A percentile compares a stretch with the other conserved stretches of the same genome.
phyloP scores from a whole-genome alignment of 37 sponge, comb jelly and placozoan genomes.

The Cladorhizidae sp. region DNA sequence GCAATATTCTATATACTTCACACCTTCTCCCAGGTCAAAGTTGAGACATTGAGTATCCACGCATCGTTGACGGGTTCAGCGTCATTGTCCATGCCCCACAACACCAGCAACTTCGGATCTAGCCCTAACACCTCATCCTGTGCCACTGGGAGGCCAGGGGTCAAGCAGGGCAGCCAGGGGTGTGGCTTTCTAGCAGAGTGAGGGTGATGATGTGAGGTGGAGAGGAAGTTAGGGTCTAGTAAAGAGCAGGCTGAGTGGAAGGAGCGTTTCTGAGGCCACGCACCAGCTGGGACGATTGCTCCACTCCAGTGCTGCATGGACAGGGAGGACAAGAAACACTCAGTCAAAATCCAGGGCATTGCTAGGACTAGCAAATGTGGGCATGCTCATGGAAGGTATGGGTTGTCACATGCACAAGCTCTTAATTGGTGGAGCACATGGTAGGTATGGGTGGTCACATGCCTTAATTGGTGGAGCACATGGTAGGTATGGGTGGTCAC shows the following conservation, averaged over 20 bases:
- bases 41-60: conserved; percentile 50
- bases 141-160: conserved; percentile 38
- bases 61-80: conserved; percentile 44
- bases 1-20: background rate
- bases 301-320: conserved; percentile 57
- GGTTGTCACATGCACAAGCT: too few species aligned
- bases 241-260: conserved; percentile 54
- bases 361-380: too few species aligned
- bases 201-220: background rate
- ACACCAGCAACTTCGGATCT: conserved; percentile 41
- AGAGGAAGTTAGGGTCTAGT: conserved; percentile 33
- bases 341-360: background rate
- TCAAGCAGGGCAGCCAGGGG: conserved; percentile 54
- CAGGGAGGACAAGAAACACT: background rate
- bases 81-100: conserved; percentile 72
- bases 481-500: too few species aligned
- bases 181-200: background rate
- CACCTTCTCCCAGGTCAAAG: conserved; percentile 51
- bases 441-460: too few species aligned
- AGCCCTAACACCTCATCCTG: background rate
- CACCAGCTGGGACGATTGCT: background rate
- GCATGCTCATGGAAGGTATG: too few species aligned
- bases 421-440: too few species aligned
- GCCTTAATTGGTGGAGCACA: too few species aligned
- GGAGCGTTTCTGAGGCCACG: conserved; percentile 57